phyloP scores from a whole-genome alignment of 2,797 vertebrate species.

The Pseudopleuronectes americanus region DNA sequence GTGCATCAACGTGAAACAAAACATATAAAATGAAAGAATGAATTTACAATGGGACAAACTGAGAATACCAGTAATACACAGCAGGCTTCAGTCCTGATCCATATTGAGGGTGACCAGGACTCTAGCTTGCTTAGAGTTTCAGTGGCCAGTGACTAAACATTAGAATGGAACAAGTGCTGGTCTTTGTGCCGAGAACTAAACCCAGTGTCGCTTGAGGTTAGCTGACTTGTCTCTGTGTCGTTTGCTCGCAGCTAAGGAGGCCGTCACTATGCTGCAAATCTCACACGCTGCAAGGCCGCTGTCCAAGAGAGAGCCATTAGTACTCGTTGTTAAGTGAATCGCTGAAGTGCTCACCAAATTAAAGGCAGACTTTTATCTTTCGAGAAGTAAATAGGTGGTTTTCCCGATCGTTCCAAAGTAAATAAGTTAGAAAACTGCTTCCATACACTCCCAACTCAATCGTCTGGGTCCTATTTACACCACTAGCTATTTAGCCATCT shows the following conservation, averaged over 20 bases:
- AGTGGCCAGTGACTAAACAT: slow-evolving; percentile 32
- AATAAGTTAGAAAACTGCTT: slow-evolving; percentile 80
- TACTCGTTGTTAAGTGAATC: slow-evolving; percentile 67
- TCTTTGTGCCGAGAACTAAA: slow-evolving; percentile 39
- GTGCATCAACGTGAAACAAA: too few relatives aligned
- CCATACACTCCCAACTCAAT: slow-evolving; percentile 73
- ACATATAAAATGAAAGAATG: too few relatives aligned
- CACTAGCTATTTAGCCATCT: slow-evolving; percentile 70
- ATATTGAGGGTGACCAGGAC: slow-evolving; percentile 43
- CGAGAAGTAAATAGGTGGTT: slow-evolving; percentile 77
- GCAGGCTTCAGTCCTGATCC: slow-evolving; percentile 32
- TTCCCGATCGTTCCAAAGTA: slow-evolving; percentile 75
- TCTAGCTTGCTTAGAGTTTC: slow-evolving; percentile 23
- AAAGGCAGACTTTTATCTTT: slow-evolving; percentile 72
- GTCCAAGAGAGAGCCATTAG: slow-evolving; percentile 67
- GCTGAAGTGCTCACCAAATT: slow-evolving; percentile 72
- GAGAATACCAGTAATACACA: slow-evolving; percentile 1
- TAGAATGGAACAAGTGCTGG: slow-evolving; percentile 24
- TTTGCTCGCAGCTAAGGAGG: slow-evolving; percentile 40
- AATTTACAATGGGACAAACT: too few relatives aligned
- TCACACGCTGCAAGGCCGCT: slow-evolving; percentile 44
- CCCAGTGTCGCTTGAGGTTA: slow-evolving; percentile 45
- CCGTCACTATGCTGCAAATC: slow-evolving; percentile 46
- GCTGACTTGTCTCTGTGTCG: slow-evolving; percentile 46
- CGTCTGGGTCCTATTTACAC: slow-evolving; percentile 79